These are phyloP conservation scores for Montipora foliosa DNA, from an alignment of 64 coral and sea anemone genomes.

Conservation along the genomic window DNA sequence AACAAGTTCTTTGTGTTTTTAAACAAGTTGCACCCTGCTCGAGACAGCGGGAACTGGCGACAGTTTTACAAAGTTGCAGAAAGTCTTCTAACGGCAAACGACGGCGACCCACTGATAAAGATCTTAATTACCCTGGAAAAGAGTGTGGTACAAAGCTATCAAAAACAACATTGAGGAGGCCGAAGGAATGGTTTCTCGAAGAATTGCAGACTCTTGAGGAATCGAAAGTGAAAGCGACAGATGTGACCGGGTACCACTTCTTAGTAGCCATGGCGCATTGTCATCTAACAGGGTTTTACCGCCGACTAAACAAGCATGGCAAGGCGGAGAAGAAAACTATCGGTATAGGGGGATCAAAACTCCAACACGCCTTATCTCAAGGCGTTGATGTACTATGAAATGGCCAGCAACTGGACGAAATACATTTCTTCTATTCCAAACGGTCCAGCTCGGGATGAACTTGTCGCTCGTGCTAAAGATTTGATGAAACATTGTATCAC, in stretches of 20 bases:
- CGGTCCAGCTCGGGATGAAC: too few species aligned
- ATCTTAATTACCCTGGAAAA: conserved; percentile 54
- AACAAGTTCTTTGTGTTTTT: not conserved
- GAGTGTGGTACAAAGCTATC: conserved; percentile 41
- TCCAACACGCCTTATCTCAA: too few species aligned
- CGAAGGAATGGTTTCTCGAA: conserved; percentile 8
- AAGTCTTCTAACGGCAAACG: not conserved
- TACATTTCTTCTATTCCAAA: too few species aligned
- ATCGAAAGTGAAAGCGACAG: not conserved
- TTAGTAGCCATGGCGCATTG: too few species aligned
- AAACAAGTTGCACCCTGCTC: conserved; percentile 52
- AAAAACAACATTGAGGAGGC: conserved; percentile 11
- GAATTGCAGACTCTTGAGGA: not conserved
- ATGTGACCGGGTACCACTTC: not conserved
- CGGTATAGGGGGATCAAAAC: too few species aligned
- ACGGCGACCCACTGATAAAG: not conserved
- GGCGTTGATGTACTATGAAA: too few species aligned
- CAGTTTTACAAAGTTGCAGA: not conserved
- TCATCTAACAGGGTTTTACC: too few species aligned
- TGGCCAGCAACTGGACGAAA: too few species aligned
- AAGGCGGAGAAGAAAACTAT: too few species aligned
- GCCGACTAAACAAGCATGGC: too few species aligned
- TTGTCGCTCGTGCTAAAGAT: too few species aligned
- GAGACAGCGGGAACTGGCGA: conserved; percentile 54
- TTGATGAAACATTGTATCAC: too few species aligned